Conservation (phyloP, 2,888 invertebrate species). For the Dicyrtomina minuta region DNA sequence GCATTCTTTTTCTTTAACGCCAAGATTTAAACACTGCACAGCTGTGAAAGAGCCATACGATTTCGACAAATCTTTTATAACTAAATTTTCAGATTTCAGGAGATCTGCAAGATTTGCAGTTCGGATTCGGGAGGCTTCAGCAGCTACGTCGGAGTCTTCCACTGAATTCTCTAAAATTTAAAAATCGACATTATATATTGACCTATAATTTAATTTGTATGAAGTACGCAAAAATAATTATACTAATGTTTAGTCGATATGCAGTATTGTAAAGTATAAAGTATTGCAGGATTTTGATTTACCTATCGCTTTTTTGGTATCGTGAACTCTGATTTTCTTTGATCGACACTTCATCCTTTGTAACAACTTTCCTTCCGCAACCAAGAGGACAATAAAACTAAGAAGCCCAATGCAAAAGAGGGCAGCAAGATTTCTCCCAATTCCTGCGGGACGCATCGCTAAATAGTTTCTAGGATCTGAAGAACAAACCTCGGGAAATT, state of each 20-base stretch:
- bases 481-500: background rate
- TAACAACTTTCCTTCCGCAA: conserved; percentile 62
- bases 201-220: no score
- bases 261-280: no score
- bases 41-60: conserved; percentile 73
- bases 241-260: no score
- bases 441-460: conserved; percentile 69
- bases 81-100: no score
- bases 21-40: conserved; percentile 73
- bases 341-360: conserved; percentile 57
- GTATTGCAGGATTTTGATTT: no score
- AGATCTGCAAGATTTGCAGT: conserved; percentile 46
- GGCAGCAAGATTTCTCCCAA: conserved; percentile 68
- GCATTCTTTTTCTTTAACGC: conserved; percentile 72
- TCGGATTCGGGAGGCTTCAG: conserved; percentile 48
- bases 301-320: background rate
- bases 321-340: background rate
- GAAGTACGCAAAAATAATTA: no score
- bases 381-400: conserved; percentile 65
- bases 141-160: conserved; percentile 51
- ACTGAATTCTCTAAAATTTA: conserved; percentile 10
- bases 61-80: conserved; percentile 66
- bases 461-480: conserved; percentile 60
- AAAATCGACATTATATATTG: no score
- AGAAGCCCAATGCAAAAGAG: conserved; percentile 63